Conservation (phyloP, 64 coral and sea anemone species). For the Cladopsammia gracilis region DNA sequence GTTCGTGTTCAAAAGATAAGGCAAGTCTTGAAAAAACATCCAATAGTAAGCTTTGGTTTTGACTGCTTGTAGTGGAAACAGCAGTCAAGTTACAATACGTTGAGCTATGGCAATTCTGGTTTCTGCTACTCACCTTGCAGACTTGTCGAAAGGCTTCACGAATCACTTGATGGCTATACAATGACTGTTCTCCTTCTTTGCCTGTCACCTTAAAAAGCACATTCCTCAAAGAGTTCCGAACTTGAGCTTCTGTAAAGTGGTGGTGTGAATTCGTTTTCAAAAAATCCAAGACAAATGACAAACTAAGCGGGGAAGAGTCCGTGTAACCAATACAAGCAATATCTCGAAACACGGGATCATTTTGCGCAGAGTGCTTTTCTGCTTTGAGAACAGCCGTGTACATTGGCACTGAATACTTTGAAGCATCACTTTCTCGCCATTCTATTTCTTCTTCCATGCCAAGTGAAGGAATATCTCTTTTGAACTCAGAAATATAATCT, state of each 20-base stretch:
- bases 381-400: conserved; percentile 78
- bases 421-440: conserved; percentile 80
- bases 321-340: conserved; percentile 72
- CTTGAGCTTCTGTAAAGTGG: conserved; percentile 69
- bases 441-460: conserved; percentile 78
- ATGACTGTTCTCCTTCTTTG: conserved; percentile 34
- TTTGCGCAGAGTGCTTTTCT: conserved; percentile 71
- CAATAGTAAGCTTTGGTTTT: neutral
- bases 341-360: conserved; percentile 73
- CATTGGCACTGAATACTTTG: conserved; percentile 76
- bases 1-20: conserved; percentile 65
- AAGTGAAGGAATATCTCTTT: conserved; percentile 62
- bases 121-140: conserved; percentile 77
- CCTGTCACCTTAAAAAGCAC: conserved; percentile 82
- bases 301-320: conserved; percentile 72
- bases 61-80: neutral
- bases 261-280: conserved; percentile 67
- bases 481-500: conserved; percentile 85
- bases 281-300: conserved; percentile 65
- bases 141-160: conserved; percentile 76
- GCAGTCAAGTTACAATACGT: conserved; percentile 34
- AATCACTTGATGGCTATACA: conserved; percentile 79
- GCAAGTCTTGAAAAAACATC: conserved; percentile 58
- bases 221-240: conserved; percentile 73
- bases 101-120: conserved; percentile 29